Percentiles rank a stretch among this genome's conserved stretches.
phyloP scores from a whole-genome alignment of 2,888 invertebrate species.

The Dusona sp. region DNA sequence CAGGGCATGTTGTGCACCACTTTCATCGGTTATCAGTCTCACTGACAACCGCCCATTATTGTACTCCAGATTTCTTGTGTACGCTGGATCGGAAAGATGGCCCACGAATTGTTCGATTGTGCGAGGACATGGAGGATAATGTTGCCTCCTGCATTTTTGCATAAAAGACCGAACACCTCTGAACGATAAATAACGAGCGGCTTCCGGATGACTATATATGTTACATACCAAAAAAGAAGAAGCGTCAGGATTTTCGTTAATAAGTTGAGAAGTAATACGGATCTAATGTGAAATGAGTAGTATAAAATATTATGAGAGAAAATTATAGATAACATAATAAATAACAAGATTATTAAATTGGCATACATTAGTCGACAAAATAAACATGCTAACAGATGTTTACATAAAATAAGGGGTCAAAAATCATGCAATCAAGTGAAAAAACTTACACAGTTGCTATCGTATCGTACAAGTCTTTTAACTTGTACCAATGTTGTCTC shows the following conservation, averaged over 20 bases:
- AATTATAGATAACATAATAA: too few relatives aligned
- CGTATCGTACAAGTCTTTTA: not conserved
- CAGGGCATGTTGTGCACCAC: constrained; percentile 25
- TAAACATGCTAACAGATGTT: too few relatives aligned
- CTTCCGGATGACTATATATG: constrained; percentile 34
- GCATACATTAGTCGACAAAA: too few relatives aligned
- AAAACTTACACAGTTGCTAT: constrained; percentile 3
- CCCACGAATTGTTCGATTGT: constrained; percentile 35
- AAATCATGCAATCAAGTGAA: too few relatives aligned
- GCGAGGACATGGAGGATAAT: constrained; percentile 25
- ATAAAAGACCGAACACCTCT: constrained; percentile 24
- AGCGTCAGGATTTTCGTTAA: too few relatives aligned
- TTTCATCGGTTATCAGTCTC: constrained; percentile 1
- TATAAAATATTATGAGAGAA: too few relatives aligned
- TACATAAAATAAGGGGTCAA: too few relatives aligned
- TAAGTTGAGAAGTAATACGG: too few relatives aligned
- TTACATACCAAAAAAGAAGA: too few relatives aligned
- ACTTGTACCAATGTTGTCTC: not conserved
- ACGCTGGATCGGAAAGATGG: not conserved
- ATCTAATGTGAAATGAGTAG: too few relatives aligned
- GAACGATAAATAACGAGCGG: constrained; percentile 1
- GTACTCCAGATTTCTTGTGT: constrained; percentile 10
- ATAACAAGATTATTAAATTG: too few relatives aligned
- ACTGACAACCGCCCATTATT: constrained; percentile 24
- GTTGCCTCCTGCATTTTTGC: constrained; percentile 30